Evolutionary conservation across 2,113 vertebrate species (phyloP).

Genomic region (Leiothrix lutea): DNA sequence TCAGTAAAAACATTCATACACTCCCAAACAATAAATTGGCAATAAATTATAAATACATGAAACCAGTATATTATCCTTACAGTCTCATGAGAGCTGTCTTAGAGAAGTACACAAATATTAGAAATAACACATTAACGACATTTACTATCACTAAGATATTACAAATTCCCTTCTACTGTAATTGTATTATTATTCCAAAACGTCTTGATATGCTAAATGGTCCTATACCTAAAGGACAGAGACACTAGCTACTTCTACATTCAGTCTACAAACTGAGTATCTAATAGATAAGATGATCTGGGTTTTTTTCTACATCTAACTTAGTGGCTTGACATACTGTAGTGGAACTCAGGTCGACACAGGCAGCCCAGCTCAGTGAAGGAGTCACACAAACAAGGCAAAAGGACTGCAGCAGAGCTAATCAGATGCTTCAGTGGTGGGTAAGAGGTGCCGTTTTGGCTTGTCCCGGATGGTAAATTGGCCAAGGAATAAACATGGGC

Average conservation of each 20-base stretch:
- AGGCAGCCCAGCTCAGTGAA: conserved; percentile 71
- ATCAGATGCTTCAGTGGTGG: background rate
- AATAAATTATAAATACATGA: background rate
- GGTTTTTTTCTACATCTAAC: conserved; percentile 64
- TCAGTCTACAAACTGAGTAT: background rate
- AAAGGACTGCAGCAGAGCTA: background rate
- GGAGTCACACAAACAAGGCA: conserved; percentile 71
- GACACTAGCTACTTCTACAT: conserved; percentile 7
- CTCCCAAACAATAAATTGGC: background rate
- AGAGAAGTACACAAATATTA: background rate
- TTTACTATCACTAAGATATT: background rate
- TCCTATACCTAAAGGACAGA: background rate
- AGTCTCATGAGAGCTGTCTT: conserved; percentile 38
- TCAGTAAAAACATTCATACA: background rate
- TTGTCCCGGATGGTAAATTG: background rate
- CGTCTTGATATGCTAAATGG: background rate
- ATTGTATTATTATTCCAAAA: background rate
- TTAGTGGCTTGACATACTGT: conserved; percentile 80
- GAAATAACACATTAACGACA: background rate
- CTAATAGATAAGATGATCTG: background rate
- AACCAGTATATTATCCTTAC: background rate
- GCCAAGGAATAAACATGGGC: background rate
- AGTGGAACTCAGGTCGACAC: conserved; percentile 77
- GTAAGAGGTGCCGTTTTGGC: background rate
- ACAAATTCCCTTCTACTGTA: background rate